These are phyloP conservation scores for Aldrovandia affinis DNA, from an alignment of 2,797 vertebrate genomes.

Conservation along the genomic window DNA sequence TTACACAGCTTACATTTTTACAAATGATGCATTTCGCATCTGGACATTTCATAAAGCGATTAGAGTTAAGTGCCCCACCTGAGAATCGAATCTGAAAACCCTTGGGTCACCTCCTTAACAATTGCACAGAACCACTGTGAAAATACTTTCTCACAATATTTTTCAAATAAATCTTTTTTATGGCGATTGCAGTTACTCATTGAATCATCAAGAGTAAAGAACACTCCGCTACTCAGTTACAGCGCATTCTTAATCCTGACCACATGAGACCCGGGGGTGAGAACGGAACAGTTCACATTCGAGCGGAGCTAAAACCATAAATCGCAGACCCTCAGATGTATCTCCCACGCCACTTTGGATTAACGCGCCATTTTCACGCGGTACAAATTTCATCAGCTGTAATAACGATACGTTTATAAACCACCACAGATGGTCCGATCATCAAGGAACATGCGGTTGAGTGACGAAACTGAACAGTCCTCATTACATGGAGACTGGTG, in stretches of 20 bases:
- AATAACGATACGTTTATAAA: not conserved
- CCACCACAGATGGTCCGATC: slow-evolving; percentile 4
- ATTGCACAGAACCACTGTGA: too few species aligned
- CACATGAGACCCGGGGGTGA: not conserved
- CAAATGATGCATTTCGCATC: too few species aligned
- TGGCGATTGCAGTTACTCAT: not conserved
- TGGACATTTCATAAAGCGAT: too few species aligned
- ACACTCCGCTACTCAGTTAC: not conserved
- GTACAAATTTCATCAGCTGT: not conserved
- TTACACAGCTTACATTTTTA: too few species aligned
- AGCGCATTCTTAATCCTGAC: not conserved
- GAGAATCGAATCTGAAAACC: too few species aligned
- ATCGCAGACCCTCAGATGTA: not conserved
- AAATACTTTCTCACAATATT: too few species aligned
- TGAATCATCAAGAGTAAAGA: not conserved
- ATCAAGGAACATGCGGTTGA: not conserved
- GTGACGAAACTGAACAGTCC: not conserved
- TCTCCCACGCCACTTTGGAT: not conserved
- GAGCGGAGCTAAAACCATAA: not conserved
- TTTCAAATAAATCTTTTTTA: too few species aligned
- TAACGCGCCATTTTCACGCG: not conserved
- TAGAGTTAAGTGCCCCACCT: too few species aligned
- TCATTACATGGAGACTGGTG: not conserved
- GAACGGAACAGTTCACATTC: not conserved
- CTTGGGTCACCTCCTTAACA: too few species aligned